A percentile compares a stretch with the other conserved stretches of the same genome.
Conservation (phyloP, 2,888 invertebrate species). For the Euzophera pinguis region DNA sequence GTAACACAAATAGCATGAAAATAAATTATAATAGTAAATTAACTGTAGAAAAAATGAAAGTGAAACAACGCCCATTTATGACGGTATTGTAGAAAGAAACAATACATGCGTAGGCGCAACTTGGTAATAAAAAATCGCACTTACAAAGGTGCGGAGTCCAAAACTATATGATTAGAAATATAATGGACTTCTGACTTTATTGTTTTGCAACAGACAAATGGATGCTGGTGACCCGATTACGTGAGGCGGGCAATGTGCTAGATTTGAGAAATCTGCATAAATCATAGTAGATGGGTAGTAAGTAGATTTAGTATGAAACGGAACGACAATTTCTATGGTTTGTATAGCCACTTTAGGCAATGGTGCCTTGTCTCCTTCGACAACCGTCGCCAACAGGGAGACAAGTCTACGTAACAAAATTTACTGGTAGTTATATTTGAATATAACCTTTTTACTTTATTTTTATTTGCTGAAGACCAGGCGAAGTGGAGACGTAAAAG, state of each 20-base stretch:
- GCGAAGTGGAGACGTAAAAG: too few species aligned
- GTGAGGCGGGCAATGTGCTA: background rate
- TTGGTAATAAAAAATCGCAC: slow-evolving; percentile 51
- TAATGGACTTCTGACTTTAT: slow-evolving; percentile 12
- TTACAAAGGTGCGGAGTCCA: slow-evolving; percentile 5
- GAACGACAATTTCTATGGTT: too few species aligned
- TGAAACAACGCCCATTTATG: slow-evolving; percentile 2
- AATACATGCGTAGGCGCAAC: slow-evolving; percentile 55
- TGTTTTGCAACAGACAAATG: slow-evolving; percentile 13
- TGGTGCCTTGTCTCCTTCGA: too few species aligned
- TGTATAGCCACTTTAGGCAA: too few species aligned
- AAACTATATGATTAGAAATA: slow-evolving; percentile 19
- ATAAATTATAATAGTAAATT: background rate
- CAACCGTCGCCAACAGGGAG: too few species aligned
- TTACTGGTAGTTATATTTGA: too few species aligned
- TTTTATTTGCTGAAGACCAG: too few species aligned
- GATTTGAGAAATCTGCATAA: background rate
- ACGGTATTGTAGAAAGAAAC: slow-evolving; percentile 38
- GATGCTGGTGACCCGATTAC: slow-evolving; percentile 2
- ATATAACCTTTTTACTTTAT: too few species aligned
- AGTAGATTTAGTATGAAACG: too few species aligned
- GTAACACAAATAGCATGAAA: background rate
- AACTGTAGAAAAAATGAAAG: background rate
- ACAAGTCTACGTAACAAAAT: too few species aligned
- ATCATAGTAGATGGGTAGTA: background rate